These are phyloP conservation scores for Oryzias sinensis DNA, from an alignment of 2,797 vertebrate species.

Conservation along the genomic window DNA sequence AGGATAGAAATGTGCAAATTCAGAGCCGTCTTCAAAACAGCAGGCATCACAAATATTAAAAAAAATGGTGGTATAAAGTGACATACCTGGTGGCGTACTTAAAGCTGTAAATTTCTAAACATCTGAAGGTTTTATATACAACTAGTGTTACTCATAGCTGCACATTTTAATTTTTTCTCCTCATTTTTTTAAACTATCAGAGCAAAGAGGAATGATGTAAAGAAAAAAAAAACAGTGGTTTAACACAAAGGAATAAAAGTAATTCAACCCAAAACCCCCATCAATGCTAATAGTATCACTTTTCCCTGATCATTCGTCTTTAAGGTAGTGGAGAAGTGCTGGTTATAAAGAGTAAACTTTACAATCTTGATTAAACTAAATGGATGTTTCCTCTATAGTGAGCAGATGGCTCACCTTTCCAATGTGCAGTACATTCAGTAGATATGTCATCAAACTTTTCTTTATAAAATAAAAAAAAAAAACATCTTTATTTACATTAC, in stretches of 20 bases:
- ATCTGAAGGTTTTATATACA: conserved; percentile 7
- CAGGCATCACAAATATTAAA: too few species aligned
- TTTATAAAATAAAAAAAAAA: conserved; percentile 45
- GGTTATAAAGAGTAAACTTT: conserved; percentile 11
- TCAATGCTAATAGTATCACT: conserved; percentile 28
- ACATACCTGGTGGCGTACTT: background rate
- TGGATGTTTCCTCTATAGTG: conserved; percentile 18
- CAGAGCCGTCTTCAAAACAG: conserved; percentile 33
- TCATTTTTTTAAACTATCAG: conserved; percentile 18
- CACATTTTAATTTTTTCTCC: background rate
- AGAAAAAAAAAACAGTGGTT: conserved; percentile 35
- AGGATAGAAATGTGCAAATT: conserved; percentile 51
- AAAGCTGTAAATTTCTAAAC: conserved; percentile 13
- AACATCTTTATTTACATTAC: conserved; percentile 70
- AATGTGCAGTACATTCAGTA: conserved; percentile 71
- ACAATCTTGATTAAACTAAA: conserved; percentile 23
- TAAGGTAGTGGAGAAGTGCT: conserved; percentile 25
- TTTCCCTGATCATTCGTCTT: conserved; percentile 21
- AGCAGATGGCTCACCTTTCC: conserved; percentile 30
- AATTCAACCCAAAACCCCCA: conserved; percentile 11
- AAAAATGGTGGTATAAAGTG: background rate
- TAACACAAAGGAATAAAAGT: conserved; percentile 29
- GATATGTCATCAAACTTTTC: conserved; percentile 39
- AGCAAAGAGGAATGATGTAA: conserved; percentile 39
- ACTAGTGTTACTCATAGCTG: background rate